phyloP scores from a whole-genome alignment of 30 jellyfish, hydroid and myxozoan genomes.

The Phacellophora camtschatica region DNA sequence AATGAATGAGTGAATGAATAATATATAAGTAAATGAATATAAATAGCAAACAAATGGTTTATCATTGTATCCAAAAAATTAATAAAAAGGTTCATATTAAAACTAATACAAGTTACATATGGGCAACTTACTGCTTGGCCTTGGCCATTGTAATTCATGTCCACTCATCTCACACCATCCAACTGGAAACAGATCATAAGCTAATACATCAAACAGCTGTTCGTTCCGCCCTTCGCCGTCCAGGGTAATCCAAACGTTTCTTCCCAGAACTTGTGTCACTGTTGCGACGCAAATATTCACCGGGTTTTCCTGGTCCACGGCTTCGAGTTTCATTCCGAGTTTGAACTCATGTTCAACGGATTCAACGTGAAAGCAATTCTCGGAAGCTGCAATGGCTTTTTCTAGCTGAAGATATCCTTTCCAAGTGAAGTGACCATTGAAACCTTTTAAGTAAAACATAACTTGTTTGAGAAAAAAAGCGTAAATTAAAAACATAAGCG shows the following conservation, averaged over 20 bases:
- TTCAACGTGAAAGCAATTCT: conserved; percentile 45
- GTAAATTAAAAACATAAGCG: background rate
- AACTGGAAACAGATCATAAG: conserved; percentile 80
- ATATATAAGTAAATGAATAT: no score
- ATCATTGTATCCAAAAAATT: no score
- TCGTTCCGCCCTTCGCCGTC: conserved; percentile 97
- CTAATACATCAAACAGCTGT: conserved; percentile 65
- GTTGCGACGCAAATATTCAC: conserved; percentile 88
- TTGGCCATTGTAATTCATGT: conserved; percentile 97
- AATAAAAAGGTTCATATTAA: no score
- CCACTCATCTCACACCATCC: conserved; percentile 99
- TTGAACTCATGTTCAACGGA: conserved; percentile 59
- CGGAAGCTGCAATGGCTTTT: conserved; percentile 83
- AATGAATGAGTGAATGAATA: no score
- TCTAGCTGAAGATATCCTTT: conserved; percentile 76
- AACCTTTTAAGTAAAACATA: conserved; percentile 47
- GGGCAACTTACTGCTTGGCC: conserved; percentile 88
- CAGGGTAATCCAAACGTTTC: conserved; percentile 78
- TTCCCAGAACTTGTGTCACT: conserved; percentile 71
- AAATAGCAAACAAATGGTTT: no score
- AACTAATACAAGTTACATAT: no score
- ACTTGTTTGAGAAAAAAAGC: background rate
- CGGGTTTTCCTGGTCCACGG: conserved; percentile 87
- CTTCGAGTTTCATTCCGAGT: conserved; percentile 95
- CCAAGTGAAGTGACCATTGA: conserved; percentile 97